Base-by-base conservation (phyloP, 2,113 vertebrate species). In the Pedionomus torquatus region DNA sequence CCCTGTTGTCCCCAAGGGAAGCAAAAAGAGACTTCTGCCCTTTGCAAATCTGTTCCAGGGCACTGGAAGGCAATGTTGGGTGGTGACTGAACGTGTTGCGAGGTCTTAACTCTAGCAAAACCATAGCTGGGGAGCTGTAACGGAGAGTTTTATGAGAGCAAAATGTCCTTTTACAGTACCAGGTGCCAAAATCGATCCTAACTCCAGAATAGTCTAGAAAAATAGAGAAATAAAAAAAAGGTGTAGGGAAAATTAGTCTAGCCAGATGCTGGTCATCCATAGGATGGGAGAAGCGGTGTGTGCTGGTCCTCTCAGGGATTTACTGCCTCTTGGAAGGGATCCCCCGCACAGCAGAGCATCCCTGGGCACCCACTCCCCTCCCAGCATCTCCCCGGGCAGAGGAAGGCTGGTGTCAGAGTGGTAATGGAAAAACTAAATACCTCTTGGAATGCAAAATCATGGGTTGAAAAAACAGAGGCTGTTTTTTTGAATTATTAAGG, bases 391-490 rank as follows among this genome's bases (percentile, higher is more conserved):
- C 84, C 89, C 33, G 66, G 96, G 87, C 57, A 31, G 76, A 86
- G 80, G 55, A 13, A 49, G 48, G 78, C 26, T 41, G 61, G 70
- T 83, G 86, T 70, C 93, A 90, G 95, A 51, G 84, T 54, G 70
- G 72, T 98, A 98, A 98, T 98, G 98, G 97, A 97, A 98, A 98
- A 98, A 95, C 94, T 97, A 98, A 98, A 97, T 97, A 98, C 98
- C 77, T 82, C 96, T 82, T 75, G 39, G 75, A 98, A 96, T 3
- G 20, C 76, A 94, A 96, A 97, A 72, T 69, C 94, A 96, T 97
- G 41, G 60, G 95, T 76, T 95, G 95, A 72, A 91, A 91, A 97
- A 97, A 33, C 93, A 97, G 97, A 91, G 95, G 86, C 93, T 94
- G 96, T n/a, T n/a, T 58, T 89, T 97, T 97, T 97, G 97, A 98